A percentile compares a stretch with the other conserved stretches of the same genome.
Evolutionary conservation across 2,888 invertebrate genomes (phyloP).

Genomic region (Euproctis similis): DNA sequence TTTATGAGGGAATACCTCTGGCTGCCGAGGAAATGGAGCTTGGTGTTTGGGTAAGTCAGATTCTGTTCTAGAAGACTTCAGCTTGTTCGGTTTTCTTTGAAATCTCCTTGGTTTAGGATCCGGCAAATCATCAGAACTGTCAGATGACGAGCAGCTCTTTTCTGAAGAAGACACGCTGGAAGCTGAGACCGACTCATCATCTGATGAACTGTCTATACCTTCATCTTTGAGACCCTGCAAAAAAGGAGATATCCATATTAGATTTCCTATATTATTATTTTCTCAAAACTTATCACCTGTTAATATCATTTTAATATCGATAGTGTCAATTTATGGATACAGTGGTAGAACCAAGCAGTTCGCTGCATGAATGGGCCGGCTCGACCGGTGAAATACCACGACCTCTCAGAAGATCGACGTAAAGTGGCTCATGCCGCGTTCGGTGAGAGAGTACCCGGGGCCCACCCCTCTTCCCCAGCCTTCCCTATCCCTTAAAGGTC

Average conservation of each 20-base stretch:
- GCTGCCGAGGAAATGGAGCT: conserved; percentile 31
- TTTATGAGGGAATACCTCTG: conserved; percentile 41
- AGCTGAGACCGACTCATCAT: conserved; percentile 61
- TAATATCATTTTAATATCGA: too few relatives aligned
- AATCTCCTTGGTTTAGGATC: conserved; percentile 53
- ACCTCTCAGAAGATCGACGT: too few relatives aligned
- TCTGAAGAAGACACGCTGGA: conserved; percentile 66
- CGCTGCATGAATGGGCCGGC: too few relatives aligned
- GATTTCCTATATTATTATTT: not conserved
- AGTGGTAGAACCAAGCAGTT: too few relatives aligned
- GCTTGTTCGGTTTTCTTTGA: conserved; percentile 59
- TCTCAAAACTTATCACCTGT: too few relatives aligned
- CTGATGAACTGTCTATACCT: conserved; percentile 72
- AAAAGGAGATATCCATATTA: too few relatives aligned
- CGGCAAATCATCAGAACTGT: conserved; percentile 58
- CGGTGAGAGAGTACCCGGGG: too few relatives aligned
- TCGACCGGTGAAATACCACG: too few relatives aligned
- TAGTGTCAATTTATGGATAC: too few relatives aligned
- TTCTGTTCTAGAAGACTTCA: conserved; percentile 63
- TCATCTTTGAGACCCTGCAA: conserved; percentile 69
- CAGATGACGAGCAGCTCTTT: conserved; percentile 66
- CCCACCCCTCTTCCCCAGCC: too few relatives aligned
- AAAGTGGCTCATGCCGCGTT: too few relatives aligned
- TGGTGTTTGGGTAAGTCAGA: conserved; percentile 56
- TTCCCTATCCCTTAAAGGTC: too few relatives aligned